Evolutionary conservation across 2,113 vertebrate genomes (phyloP).

Genomic region (Ptyas mucosa): DNA sequence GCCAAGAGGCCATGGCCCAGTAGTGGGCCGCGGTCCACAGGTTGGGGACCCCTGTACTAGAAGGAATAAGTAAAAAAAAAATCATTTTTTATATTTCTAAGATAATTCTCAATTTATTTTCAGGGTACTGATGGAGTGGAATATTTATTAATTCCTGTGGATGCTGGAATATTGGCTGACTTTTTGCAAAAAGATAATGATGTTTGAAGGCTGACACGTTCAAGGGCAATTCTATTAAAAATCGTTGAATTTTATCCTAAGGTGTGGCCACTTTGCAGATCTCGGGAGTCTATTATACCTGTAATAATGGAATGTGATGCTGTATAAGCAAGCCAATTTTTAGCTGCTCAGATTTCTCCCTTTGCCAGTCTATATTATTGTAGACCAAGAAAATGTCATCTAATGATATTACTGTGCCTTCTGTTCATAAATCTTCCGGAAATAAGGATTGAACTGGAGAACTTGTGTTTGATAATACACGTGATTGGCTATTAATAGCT

Average conservation of each 20-base stretch:
- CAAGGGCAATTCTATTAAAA: constrained; percentile 18
- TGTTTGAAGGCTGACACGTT: constrained; percentile 47
- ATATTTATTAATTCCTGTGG: constrained; percentile 87
- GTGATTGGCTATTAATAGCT: constrained; percentile 37
- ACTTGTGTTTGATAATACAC: constrained; percentile 57
- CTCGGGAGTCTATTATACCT: constrained; percentile 5
- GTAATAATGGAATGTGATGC: constrained; percentile 10
- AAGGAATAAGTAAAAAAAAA: background rate
- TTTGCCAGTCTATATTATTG: constrained; percentile 20
- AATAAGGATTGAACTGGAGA: constrained; percentile 42
- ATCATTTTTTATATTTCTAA: constrained; percentile 12
- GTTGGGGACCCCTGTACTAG: background rate
- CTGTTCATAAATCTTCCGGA: constrained; percentile 56
- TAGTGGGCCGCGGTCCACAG: no score
- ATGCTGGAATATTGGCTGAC: constrained; percentile 79
- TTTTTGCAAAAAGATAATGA: constrained; percentile 88
- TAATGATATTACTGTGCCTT: constrained; percentile 61
- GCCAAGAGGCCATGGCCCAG: no score
- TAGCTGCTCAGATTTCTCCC: constrained; percentile 34
- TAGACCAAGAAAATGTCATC: constrained; percentile 31
- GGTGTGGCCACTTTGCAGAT: constrained; percentile 14
- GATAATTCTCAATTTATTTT: constrained; percentile 44
- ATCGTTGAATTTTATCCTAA: constrained; percentile 39
- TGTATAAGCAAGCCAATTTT: background rate
- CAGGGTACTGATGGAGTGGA: constrained; percentile 94